phyloP scores from a whole-genome alignment of 1,140 invertebrate genomes.

The Trachelipus rathkii region DNA sequence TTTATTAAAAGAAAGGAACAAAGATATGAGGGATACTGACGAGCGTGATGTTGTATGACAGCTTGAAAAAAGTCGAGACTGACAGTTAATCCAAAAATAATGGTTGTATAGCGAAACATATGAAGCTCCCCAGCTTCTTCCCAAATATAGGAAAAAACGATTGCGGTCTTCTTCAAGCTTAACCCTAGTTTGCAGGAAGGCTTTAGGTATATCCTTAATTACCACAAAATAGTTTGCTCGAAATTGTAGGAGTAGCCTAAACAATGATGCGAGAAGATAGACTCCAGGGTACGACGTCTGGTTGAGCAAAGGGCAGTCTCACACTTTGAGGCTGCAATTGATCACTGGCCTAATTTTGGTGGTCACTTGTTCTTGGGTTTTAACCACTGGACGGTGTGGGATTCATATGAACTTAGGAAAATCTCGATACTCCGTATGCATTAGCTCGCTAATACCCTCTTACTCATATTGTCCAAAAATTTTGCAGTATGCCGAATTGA shows the following conservation, averaged over 20 bases:
- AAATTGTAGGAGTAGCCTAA: constrained; percentile 11
- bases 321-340: constrained; percentile 30
- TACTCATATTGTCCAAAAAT: no score
- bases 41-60: no score
- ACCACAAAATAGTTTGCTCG: constrained; percentile 22
- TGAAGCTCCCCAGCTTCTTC: no score
- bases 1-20: neutral
- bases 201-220: constrained; percentile 20
- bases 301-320: constrained; percentile 22
- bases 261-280: constrained; percentile 13
- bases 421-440: no score
- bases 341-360: constrained; percentile 23
- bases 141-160: no score
- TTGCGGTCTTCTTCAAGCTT: no score
- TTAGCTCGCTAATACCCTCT: no score
- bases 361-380: neutral
- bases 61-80: no score
- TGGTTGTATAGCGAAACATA: constrained; percentile 18
- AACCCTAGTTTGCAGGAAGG: constrained; percentile 27
- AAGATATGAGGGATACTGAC: neutral
- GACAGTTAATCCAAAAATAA: constrained; percentile 23
- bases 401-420: neutral
- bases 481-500: no score
- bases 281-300: constrained; percentile 22
- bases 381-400: neutral